These are phyloP conservation scores for Philopedon plagiatum DNA, from an alignment of 2,888 invertebrate species.

Conservation along the genomic window DNA sequence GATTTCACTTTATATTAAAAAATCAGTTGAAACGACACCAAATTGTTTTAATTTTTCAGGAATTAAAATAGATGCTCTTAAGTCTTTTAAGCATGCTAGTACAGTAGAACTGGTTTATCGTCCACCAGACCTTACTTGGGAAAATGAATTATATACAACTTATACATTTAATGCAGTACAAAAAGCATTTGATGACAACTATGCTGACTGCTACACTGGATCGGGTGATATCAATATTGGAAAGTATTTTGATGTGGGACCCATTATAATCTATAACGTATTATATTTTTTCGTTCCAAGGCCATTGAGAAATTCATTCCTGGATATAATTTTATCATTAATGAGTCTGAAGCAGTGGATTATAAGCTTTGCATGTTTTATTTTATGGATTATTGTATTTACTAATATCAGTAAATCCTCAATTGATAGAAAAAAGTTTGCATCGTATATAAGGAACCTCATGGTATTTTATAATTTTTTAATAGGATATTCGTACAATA, in stretches of 20 bases:
- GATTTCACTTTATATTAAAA: too few relatives aligned
- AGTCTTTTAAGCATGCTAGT: slow-evolving; percentile 15
- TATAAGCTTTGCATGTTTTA: neutral
- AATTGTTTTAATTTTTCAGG: slow-evolving; percentile 1
- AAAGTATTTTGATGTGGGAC: slow-evolving; percentile 2
- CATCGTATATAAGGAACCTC: neutral
- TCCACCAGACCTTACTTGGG: neutral
- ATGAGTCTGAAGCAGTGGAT: neutral
- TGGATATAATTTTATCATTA: slow-evolving; percentile 12
- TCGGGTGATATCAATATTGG: neutral
- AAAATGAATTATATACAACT: neutral
- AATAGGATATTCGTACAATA: neutral
- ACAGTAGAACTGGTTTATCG: slow-evolving; percentile 2
- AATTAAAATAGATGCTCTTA: slow-evolving; percentile 18
- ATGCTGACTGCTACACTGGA: slow-evolving; percentile 12
- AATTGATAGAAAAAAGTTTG: neutral
- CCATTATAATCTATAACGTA: neutral
- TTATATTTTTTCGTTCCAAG: slow-evolving; percentile 16
- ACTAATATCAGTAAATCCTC: neutral
- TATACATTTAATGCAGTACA: slow-evolving; percentile 5
- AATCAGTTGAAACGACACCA: too few relatives aligned
- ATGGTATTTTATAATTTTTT: slow-evolving; percentile 8
- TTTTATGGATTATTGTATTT: slow-evolving; percentile 1
- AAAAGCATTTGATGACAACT: neutral
- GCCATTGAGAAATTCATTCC: neutral